A percentile compares a stretch with the other conserved stretches of the same genome.
These are phyloP conservation scores for Hydropsyche betteni DNA, from an alignment of 2,888 invertebrate species.

Conservation along the genomic window DNA sequence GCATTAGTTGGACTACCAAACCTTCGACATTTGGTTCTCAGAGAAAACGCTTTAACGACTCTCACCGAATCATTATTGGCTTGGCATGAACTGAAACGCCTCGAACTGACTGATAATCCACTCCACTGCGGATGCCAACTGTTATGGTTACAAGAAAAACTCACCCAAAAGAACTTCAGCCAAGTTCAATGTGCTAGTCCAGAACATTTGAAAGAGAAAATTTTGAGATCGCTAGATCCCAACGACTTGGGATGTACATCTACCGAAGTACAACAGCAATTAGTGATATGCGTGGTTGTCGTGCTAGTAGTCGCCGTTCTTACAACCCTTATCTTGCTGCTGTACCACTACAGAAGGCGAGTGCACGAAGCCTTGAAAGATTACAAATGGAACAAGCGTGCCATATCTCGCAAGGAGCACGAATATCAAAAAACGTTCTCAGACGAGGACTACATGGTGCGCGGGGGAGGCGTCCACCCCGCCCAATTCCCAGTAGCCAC, in stretches of 20 bases:
- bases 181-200: conserved; percentile 80
- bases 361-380: conserved; percentile 85
- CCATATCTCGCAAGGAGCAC: conserved; percentile 79
- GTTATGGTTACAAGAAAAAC: conserved; percentile 79
- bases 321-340: conserved; percentile 75
- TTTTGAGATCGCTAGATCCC: conserved; percentile 73
- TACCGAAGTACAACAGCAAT: conserved; percentile 80
- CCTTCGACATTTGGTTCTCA: conserved; percentile 77
- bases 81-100: conserved; percentile 77
- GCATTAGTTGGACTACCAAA: conserved; percentile 82
- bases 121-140: conserved; percentile 82
- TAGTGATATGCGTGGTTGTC: conserved; percentile 79
- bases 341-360: conserved; percentile 82
- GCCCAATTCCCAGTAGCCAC: conserved; percentile 66
- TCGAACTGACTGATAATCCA: conserved; percentile 86
- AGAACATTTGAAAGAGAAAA: conserved; percentile 74
- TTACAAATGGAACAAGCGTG: conserved; percentile 81
- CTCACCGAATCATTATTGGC: conserved; percentile 82
- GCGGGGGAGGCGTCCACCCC: conserved; percentile 64
- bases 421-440: conserved; percentile 91
- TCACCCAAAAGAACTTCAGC: conserved; percentile 74
- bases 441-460: conserved; percentile 84
- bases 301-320: conserved; percentile 78
- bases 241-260: conserved; percentile 85
- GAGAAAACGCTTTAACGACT: conserved; percentile 79